Evolutionary conservation across 2,113 vertebrate genomes (phyloP).

Genomic region (Sinocyclocheilus maitianheensis): DNA sequence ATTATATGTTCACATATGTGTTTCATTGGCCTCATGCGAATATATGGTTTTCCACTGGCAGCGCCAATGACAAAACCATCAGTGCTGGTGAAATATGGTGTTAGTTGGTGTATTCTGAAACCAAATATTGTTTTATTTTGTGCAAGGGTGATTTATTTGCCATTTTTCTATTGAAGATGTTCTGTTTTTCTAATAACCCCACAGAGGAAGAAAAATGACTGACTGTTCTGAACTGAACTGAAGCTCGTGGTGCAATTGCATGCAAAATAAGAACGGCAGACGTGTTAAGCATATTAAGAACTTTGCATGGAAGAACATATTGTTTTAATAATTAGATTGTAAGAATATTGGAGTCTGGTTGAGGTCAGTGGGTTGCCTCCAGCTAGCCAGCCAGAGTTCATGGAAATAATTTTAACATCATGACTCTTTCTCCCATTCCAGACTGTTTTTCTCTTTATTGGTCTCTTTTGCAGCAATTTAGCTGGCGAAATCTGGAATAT

Average conservation of each 20-base stretch:
- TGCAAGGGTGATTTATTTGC: constrained; percentile 35
- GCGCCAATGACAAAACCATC: constrained; percentile 37
- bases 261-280: neutral
- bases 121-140: constrained; percentile 37
- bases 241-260: constrained; percentile 6
- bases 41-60: constrained; percentile 44
- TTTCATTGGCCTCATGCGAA: constrained; percentile 47
- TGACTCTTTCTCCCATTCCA: constrained; percentile 20
- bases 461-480: neutral
- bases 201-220: constrained; percentile 10
- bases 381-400: constrained; percentile 23
- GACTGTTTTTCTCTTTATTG: constrained; percentile 24
- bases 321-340: constrained; percentile 33
- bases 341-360: constrained; percentile 39
- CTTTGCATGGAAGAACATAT: constrained; percentile 25
- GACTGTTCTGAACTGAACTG: constrained; percentile 20
- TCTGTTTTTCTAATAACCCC: constrained; percentile 30
- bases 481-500: constrained; percentile 35
- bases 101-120: neutral
- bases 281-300: constrained; percentile 35
- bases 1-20: constrained; percentile 40
- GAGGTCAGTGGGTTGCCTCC: constrained; percentile 31
- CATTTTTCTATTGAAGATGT: constrained; percentile 15
- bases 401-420: constrained; percentile 54
- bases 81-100: constrained; percentile 30